phyloP scores from a whole-genome alignment of 1,140 invertebrate genomes.

The Hyphantria cunea region DNA sequence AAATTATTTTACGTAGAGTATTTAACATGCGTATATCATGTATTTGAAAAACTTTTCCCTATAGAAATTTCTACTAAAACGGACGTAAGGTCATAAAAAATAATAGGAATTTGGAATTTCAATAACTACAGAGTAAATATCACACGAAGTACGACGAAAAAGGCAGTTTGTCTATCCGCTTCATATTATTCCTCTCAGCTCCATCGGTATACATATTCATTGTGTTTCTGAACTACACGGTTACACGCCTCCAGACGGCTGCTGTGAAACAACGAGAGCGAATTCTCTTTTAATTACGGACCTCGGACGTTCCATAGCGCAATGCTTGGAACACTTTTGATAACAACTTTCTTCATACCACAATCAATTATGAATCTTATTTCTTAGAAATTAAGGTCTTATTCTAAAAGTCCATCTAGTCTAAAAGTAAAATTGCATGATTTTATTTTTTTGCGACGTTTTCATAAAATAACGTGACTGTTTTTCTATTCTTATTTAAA shows the following conservation, averaged over 20 bases:
- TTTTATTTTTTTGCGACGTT: slow-evolving; percentile 17
- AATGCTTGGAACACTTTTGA: slow-evolving; percentile 40
- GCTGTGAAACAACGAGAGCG: slow-evolving; percentile 45
- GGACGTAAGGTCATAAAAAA: too few relatives aligned
- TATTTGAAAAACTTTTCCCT: too few relatives aligned
- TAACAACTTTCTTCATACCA: slow-evolving; percentile 18
- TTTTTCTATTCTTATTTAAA: slow-evolving; percentile 11
- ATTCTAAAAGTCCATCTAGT: background rate
- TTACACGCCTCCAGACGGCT: slow-evolving; percentile 37
- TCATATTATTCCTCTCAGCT: too few relatives aligned
- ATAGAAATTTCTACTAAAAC: too few relatives aligned
- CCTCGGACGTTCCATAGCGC: slow-evolving; percentile 32
- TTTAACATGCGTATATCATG: too few relatives aligned
- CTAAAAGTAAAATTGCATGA: slow-evolving; percentile 11
- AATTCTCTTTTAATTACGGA: slow-evolving; percentile 49
- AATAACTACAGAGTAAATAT: too few relatives aligned
- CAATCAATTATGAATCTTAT: slow-evolving; percentile 34
- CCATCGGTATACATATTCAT: slow-evolving; percentile 36
- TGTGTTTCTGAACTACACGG: slow-evolving; percentile 35
- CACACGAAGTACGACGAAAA: too few relatives aligned
- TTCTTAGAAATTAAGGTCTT: slow-evolving; percentile 16
- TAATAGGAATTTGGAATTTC: too few relatives aligned
- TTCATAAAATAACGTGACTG: slow-evolving; percentile 11
- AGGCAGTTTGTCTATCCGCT: too few relatives aligned
- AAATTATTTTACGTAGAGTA: too few relatives aligned